Evolutionary conservation across 2,888 invertebrate genomes (phyloP), one percentile per base, ranked within the genome.

Genomic region (Rhyacophila evoluta): DNA sequence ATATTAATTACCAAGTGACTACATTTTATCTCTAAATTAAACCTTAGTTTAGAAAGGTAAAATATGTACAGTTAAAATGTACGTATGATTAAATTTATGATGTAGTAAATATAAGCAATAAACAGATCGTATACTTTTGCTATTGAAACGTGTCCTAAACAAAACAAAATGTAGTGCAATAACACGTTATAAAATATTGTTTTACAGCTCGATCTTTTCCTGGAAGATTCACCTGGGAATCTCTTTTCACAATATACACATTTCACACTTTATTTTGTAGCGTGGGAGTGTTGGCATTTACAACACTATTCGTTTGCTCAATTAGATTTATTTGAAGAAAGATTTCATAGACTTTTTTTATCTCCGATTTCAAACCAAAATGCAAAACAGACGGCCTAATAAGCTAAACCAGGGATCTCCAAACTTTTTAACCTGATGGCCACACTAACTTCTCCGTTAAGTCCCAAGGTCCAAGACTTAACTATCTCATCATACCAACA

Each of bases 151-250:
- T 55, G 55, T 19, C 4, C 2, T 0, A 19, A 25, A 55, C 15
- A 55, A 55, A n/a, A 55, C 19, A 55, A 55, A 55, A 0, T 10
- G 10, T 25, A 55, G 2, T 55, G 55, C 55, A 25, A 55, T 19
- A 55, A 6, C 4, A 33, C 29, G 55, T 55, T 55, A 55, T 55
- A 55, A 55, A 55, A 55, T 25, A 55, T 55, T 55, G 55, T 55
- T 55, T 19, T 55, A 55, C 19, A 25, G 10, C 55, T 19, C 55
- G 19, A 55, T 25, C 55, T 15, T 55, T 55, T 55, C 55, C 55
- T 55, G 19, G 55, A 55, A 55, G 55, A 55, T 55, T 55, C 55
- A 55, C 55, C 55, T 55, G 55, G 25, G 55, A 55, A 55, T 55
- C 10, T 25, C 3, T 55, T 10, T 55, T 55, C 8, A 19, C 55